phyloP scores from a whole-genome alignment of 1,140 invertebrate genomes.

The Drosophila auraria region DNA sequence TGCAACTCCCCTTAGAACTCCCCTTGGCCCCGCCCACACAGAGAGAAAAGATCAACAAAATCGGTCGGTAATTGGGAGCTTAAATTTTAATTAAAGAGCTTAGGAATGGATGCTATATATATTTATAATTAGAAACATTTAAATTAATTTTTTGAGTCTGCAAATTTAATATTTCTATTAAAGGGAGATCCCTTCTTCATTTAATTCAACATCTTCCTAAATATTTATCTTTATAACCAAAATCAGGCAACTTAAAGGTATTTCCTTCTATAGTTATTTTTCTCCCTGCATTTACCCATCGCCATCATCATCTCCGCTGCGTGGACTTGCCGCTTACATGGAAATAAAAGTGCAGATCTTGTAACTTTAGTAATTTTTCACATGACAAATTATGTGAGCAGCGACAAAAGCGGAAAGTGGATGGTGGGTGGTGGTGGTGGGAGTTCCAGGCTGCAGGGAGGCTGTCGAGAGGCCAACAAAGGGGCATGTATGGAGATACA shows the following conservation, averaged over 20 bases:
- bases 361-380: constrained; percentile 85
- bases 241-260: not conserved
- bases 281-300: constrained; percentile 9
- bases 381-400: constrained; percentile 85
- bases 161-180: not conserved
- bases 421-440: constrained; percentile 3
- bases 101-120: not conserved
- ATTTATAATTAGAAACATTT: not conserved
- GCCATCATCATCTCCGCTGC: constrained; percentile 55
- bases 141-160: too few relatives aligned
- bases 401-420: constrained; percentile 50
- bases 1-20: constrained; percentile 25
- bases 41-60: not conserved
- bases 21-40: not conserved
- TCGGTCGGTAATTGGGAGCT: too few relatives aligned
- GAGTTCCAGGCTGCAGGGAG: not conserved
- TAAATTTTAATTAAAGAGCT: not conserved
- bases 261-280: not conserved
- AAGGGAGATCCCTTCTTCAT: not conserved
- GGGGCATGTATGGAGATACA: constrained; percentile 36
- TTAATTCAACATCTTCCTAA: not conserved
- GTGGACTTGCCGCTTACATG: constrained; percentile 78
- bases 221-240: too few relatives aligned
- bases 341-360: constrained; percentile 84
- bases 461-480: constrained; percentile 61